Evolutionary conservation across 2,888 invertebrate genomes (phyloP).

Genomic region (Villa cingulata): DNA sequence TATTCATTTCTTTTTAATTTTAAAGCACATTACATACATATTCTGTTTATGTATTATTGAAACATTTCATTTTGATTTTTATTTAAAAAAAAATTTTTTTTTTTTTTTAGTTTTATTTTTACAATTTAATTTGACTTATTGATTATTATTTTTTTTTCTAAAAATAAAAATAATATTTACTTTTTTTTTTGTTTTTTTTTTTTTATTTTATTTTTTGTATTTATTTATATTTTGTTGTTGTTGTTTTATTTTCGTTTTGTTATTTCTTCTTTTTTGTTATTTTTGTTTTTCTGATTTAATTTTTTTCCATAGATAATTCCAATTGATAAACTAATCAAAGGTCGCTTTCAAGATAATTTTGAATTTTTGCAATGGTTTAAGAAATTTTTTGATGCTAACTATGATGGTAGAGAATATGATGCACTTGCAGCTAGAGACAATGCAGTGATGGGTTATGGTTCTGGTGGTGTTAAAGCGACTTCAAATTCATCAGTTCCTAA

Average conservation of each 20-base stretch:
- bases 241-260: not conserved
- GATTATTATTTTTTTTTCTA: not conserved
- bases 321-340: conserved; percentile 69
- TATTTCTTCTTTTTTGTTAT: conserved; percentile 10
- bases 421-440: conserved; percentile 76
- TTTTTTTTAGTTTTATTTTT: too few relatives aligned
- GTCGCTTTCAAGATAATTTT: conserved; percentile 99
- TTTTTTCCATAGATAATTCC: conserved; percentile 33
- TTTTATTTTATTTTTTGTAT: not conserved
- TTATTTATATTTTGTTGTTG: not conserved
- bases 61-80: not conserved
- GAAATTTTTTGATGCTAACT: conserved; percentile 99
- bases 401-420: conserved; percentile 88
- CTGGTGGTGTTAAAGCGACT: conserved; percentile 27
- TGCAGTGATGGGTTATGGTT: conserved; percentile 67
- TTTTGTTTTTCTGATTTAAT: conserved; percentile 15
- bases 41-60: not conserved
- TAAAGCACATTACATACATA: too few relatives aligned
- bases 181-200: not conserved
- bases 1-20: too few relatives aligned
- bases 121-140: too few relatives aligned
- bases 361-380: conserved; percentile 99
- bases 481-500: conserved; percentile 17
- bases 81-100: not conserved
- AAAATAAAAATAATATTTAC: too few relatives aligned